phyloP scores from a whole-genome alignment of 2,113 vertebrate species.

The Urocynchramus pylzowi region DNA sequence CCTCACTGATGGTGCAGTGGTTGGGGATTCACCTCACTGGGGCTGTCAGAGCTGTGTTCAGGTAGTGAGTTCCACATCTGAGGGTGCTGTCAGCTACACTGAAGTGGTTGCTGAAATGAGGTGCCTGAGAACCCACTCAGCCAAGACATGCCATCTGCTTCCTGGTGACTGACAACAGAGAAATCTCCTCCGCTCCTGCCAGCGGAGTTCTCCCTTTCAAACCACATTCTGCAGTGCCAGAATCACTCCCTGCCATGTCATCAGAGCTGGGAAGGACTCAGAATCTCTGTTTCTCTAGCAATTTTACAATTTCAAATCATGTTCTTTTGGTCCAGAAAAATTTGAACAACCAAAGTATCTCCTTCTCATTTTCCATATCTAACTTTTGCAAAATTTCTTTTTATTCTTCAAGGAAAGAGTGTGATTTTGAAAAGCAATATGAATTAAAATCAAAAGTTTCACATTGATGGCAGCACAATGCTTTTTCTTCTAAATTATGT shows the following conservation, averaged over 20 bases:
- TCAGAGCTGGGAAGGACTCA: not conserved
- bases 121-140: not conserved
- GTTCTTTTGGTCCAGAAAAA: not conserved
- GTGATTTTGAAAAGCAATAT: not conserved
- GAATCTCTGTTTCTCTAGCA: not conserved
- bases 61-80: not conserved
- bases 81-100: not conserved
- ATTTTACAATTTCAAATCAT: not conserved
- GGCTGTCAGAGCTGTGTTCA: not conserved
- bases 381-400: not conserved
- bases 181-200: not conserved
- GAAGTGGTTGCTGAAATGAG: not conserved
- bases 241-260: not conserved
- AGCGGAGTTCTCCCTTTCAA: not conserved
- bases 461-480: not conserved
- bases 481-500: not conserved
- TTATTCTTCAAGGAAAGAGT: not conserved
- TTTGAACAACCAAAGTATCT: not conserved
- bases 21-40: not conserved
- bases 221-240: not conserved
- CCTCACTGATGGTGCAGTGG: not conserved
- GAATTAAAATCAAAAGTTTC: not conserved
- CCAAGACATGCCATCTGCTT: constrained; percentile 31
- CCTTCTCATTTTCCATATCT: not conserved
- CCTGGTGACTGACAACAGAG: not conserved